Base-by-base conservation (phyloP, 1,140 invertebrate genomes). In the Neodiprion lecontei region DNA sequence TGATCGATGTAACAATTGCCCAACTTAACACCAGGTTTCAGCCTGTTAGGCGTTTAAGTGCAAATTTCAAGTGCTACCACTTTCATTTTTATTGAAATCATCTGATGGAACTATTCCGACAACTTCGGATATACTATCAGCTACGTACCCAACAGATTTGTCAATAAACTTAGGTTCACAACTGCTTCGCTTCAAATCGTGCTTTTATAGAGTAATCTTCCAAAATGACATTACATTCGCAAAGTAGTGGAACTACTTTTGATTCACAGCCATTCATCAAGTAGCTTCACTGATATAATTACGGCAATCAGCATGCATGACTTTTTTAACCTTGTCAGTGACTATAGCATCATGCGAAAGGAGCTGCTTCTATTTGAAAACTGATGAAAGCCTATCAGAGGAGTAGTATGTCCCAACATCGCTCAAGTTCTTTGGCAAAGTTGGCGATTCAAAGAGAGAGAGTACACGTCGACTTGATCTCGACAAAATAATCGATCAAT, bases 341-440 rank as follows among this genome's bases (percentile, higher is more conserved):
- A 65, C 61, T 65, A 65, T 7, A 65, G 61, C 61, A 21, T 65
- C 61, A 65, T 65, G 61, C 17, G 61, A 65, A 17, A 65, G 61
- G 17, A 65, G 61, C 17, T 65, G 17, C 7, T 65, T 65, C 61
- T 65, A 7, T 17, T 14, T 17, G 1, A 17, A 65, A 65, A 65
- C 4, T 65, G 61, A 65, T 65, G 12, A 65, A 65, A 65, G 1
- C 1, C 61, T 65, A 65, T 65, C 61, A 3, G 7, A 65, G 61
- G 7, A 65, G 61, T 65, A 5, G 61, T 65, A 65, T 65, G 61
- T 65, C 61, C 12, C 61, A 65, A 65, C 61, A 65, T 65, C 61
- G 61, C 2, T 3, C 7, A 21, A 65, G 61, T 65, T 65, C 61
- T 65, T 17, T 65, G 61, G 61, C 61, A 14, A 1, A 1, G 61